Evolutionary conservation across 2,113 vertebrate genomes (phyloP).

Genomic region (Thryonomys swinderianus): DNA sequence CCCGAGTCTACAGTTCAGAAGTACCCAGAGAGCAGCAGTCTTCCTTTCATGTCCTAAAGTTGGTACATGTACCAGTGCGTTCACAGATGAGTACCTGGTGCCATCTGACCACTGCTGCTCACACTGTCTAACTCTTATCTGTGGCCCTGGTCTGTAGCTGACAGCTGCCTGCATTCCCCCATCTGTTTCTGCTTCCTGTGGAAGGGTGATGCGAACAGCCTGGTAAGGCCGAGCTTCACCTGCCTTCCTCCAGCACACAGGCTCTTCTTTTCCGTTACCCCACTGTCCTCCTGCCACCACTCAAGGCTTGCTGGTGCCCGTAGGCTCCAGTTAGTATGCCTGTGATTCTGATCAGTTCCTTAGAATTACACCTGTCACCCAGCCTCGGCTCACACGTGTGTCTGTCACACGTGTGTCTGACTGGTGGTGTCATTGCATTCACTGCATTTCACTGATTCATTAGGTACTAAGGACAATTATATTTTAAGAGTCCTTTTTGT

Average conservation of each 20-base stretch:
- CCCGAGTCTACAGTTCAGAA: slow-evolving; percentile 24
- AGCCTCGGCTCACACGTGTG: background rate
- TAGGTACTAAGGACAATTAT: slow-evolving; percentile 8
- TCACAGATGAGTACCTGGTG: background rate
- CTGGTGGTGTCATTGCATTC: slow-evolving; percentile 4
- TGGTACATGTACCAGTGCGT: background rate
- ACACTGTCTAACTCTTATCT: background rate
- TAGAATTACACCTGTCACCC: background rate
- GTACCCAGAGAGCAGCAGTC: background rate
- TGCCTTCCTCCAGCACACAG: background rate
- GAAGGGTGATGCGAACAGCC: background rate
- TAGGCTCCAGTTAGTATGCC: background rate
- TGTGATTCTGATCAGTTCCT: slow-evolving; percentile 44
- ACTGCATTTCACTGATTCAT: slow-evolving; percentile 8
- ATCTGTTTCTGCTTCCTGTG: background rate
- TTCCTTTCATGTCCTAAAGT: background rate
- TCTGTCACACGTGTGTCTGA: background rate
- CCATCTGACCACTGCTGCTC: background rate
- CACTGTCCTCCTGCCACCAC: background rate
- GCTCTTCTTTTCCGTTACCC: background rate
- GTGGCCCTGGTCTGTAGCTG: background rate
- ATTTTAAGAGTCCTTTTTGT: slow-evolving; percentile 41
- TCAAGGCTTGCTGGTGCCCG: background rate
- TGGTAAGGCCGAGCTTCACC: background rate
- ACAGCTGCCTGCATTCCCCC: background rate